These are phyloP conservation scores for Corythucha ciliata DNA, from an alignment of 2,888 invertebrate genomes.

Conservation along the genomic window DNA sequence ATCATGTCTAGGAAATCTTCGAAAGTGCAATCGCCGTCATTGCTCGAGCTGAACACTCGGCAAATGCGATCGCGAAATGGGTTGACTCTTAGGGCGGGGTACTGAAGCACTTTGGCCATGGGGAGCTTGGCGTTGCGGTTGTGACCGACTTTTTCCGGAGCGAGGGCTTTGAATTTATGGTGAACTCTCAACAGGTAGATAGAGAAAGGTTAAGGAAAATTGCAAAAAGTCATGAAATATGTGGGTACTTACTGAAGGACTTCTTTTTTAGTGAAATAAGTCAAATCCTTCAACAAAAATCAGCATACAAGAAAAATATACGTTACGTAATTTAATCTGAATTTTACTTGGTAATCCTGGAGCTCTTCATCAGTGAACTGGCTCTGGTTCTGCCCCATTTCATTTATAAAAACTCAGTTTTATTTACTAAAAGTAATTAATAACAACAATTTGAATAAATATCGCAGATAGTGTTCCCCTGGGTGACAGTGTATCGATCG, in stretches of 20 bases:
- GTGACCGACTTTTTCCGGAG: conserved; percentile 82
- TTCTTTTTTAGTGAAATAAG: conserved; percentile 88
- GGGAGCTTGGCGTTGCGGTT: conserved; percentile 78
- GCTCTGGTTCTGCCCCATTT: conserved; percentile 73
- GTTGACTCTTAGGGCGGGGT: conserved; percentile 80
- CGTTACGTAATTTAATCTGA: neutral
- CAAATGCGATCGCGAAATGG: conserved; percentile 88
- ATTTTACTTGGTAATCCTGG: conserved; percentile 72
- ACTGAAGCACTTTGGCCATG: conserved; percentile 72
- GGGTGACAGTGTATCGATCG: too few relatives aligned
- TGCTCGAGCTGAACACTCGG: conserved; percentile 79
- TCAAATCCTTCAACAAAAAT: conserved; percentile 59
- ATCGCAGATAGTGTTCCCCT: too few relatives aligned
- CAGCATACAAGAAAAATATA: conserved; percentile 7
- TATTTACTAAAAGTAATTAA: neutral
- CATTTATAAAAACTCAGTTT: too few relatives aligned
- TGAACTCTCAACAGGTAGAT: conserved; percentile 58
- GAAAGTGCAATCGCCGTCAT: conserved; percentile 85
- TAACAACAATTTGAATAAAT: too few relatives aligned
- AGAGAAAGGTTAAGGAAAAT: neutral
- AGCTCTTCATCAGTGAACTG: conserved; percentile 81
- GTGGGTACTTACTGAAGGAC: conserved; percentile 67
- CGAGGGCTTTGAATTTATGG: conserved; percentile 77
- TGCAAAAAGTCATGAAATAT: neutral
- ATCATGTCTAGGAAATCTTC: conserved; percentile 96